Evolutionary conservation across 2,888 invertebrate genomes (phyloP).

Genomic region (Tipula helvola): DNA sequence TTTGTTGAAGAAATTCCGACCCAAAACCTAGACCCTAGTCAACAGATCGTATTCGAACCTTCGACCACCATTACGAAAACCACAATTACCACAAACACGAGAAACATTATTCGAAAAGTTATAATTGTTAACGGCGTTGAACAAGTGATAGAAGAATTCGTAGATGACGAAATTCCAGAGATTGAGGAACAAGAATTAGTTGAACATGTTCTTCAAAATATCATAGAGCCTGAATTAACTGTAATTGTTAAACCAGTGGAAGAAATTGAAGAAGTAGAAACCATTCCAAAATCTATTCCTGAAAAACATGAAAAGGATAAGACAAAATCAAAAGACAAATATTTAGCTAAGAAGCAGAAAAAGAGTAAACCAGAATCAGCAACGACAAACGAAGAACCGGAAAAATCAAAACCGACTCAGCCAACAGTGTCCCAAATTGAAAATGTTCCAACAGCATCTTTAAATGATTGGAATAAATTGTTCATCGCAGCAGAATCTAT

Average conservation of each 20-base stretch:
- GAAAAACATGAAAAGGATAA: background rate
- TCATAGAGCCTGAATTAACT: background rate
- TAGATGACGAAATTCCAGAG: conserved; percentile 42
- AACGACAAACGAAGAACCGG: background rate
- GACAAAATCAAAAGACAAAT: background rate
- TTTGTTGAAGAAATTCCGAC: background rate
- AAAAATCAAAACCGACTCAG: background rate
- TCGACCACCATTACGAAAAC: background rate
- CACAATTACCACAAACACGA: conserved; percentile 53
- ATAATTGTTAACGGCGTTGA: conserved; percentile 75
- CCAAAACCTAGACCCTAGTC: background rate
- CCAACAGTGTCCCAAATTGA: background rate
- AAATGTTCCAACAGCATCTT: background rate
- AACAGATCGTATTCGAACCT: background rate
- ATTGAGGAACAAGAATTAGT: background rate
- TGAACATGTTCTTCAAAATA: background rate
- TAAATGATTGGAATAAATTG: background rate
- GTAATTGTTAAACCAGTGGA: background rate
- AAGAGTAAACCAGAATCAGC: background rate
- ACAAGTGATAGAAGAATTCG: conserved; percentile 66
- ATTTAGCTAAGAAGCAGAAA: background rate
- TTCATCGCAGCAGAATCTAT: background rate
- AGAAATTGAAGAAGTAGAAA: background rate
- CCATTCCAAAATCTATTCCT: background rate
- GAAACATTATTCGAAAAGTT: conserved; percentile 61